phyloP scores from a whole-genome alignment of 2,797 vertebrate species.

The Hybognathus amarus region DNA sequence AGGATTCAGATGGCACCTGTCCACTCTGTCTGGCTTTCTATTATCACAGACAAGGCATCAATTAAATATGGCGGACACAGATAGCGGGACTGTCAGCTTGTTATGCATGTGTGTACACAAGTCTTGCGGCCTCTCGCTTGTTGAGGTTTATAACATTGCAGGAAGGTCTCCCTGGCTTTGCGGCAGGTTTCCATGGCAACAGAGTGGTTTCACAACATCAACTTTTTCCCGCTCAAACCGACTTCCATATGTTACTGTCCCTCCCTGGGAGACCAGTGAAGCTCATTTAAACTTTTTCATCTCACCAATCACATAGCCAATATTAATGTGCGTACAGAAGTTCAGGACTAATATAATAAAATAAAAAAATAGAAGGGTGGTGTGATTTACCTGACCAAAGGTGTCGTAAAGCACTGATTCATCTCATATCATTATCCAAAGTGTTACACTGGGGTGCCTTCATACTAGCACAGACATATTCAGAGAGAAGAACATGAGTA shows the following conservation, averaged over 20 bases:
- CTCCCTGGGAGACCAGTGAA: constrained; percentile 16
- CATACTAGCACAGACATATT: constrained; percentile 65
- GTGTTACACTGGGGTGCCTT: constrained; percentile 77
- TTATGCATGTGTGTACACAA: constrained; percentile 36
- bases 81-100: constrained; percentile 20
- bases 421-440: constrained; percentile 69
- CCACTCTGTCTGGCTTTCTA: constrained; percentile 63
- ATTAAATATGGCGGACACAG: constrained; percentile 49
- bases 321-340: constrained; percentile 30
- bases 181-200: constrained; percentile 56
- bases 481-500: constrained; percentile 71
- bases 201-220: constrained; percentile 16
- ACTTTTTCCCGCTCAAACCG: constrained; percentile 35
- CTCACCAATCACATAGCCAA: constrained; percentile 43
- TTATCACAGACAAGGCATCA: constrained; percentile 62
- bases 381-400: constrained; percentile 52
- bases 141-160: constrained; percentile 16
- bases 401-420: constrained; percentile 59
- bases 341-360: constrained; percentile 33
- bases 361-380: constrained; percentile 31
- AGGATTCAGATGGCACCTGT: constrained; percentile 69
- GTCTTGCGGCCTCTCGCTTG: constrained; percentile 1
- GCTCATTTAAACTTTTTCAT: constrained; percentile 24
- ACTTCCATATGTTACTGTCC: constrained; percentile 55
- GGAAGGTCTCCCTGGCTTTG: constrained; percentile 21